These are phyloP conservation scores for Rissa tridactyla DNA, from an alignment of 2,113 vertebrate genomes.

Conservation along the genomic window DNA sequence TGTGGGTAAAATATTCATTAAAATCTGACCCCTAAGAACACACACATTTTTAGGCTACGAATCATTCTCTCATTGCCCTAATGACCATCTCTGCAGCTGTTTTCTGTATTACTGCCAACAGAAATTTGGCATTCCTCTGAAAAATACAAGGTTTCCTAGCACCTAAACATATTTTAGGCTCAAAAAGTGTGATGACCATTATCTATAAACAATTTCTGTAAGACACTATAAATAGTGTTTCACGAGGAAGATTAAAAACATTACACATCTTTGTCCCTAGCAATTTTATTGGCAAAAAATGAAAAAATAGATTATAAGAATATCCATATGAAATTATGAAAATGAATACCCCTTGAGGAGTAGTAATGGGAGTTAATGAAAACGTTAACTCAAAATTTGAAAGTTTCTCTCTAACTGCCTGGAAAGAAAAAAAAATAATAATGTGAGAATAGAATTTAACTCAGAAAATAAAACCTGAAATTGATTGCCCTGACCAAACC, in stretches of 20 bases:
- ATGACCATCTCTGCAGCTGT: constrained; percentile 50
- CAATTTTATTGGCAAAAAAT: constrained; percentile 59
- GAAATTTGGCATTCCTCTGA: constrained; percentile 68
- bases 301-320: constrained; percentile 68
- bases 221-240: constrained; percentile 78
- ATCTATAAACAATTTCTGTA: constrained; percentile 65
- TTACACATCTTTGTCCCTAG: constrained; percentile 63
- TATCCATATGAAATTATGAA: constrained; percentile 63
- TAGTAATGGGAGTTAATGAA: constrained; percentile 60
- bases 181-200: constrained; percentile 66
- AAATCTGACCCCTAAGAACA: constrained; percentile 86
- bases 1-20: constrained; percentile 94
- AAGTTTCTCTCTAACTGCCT: constrained; percentile 64
- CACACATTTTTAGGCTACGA: constrained; percentile 79
- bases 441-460: constrained; percentile 69
- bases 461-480: constrained; percentile 59
- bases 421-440: constrained; percentile 33
- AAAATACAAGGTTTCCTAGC: constrained; percentile 71
- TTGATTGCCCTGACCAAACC: constrained; percentile 81
- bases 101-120: constrained; percentile 51
- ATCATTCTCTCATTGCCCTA: constrained; percentile 73
- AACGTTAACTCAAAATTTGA: constrained; percentile 66
- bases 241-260: constrained; percentile 68
- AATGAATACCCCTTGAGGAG: constrained; percentile 64
- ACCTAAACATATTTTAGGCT: constrained; percentile 70